Base-by-base conservation (phyloP, 2,113 vertebrate species). In the Pterocles orientalis region DNA sequence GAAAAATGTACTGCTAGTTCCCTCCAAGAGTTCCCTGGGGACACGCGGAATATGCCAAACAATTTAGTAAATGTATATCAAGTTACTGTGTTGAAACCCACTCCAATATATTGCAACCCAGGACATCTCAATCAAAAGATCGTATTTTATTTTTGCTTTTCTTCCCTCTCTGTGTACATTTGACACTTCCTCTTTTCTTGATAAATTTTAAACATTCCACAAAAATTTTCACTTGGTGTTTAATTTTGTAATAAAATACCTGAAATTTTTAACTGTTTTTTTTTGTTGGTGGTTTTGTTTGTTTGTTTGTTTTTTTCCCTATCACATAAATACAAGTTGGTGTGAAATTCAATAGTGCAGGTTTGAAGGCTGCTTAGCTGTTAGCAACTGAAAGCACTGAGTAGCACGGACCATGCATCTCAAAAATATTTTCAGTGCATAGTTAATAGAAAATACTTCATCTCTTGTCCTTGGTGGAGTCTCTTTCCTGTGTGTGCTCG, bases 11-110 rank as follows among this genome's bases (percentile, higher is more conserved):
- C 90, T 24, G 82, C 69, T 45, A 92, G 95, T 94, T 98, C 96
- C 90, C 86, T 94, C 91, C 92, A 96, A 93, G 97, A 96, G 82
- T 97, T 95, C 97, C 96, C 97, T 58, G 87, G 88, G 91, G 97
- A 97, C 48, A 33, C 78, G 83, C 95, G 96, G 96, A 96, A 97
- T 97, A 97, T 95, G 97, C 97, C 95, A 97, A 98, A 97, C 88
- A 96, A 98, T 98, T 98, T 97, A 96, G 97, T 97, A 98, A 98
- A 98, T 97, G 98, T 97, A 97, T 98, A 97, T 98, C 86, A 73
- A 97, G 97, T 98, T 98, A 91, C 97, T 76, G 8, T 86, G 85
- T 92, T 93, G 97, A 97, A 98, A 97, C 92, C 50, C 86, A 93
- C 88, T 92, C 95, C 85, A 57, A 95, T 24, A 28, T 80, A 97